A percentile compares a stretch with the other conserved stretches of the same genome.
These are phyloP conservation scores for Apodemus agrarius DNA, from an alignment of 2,797 vertebrate species.

Conservation along the genomic window DNA sequence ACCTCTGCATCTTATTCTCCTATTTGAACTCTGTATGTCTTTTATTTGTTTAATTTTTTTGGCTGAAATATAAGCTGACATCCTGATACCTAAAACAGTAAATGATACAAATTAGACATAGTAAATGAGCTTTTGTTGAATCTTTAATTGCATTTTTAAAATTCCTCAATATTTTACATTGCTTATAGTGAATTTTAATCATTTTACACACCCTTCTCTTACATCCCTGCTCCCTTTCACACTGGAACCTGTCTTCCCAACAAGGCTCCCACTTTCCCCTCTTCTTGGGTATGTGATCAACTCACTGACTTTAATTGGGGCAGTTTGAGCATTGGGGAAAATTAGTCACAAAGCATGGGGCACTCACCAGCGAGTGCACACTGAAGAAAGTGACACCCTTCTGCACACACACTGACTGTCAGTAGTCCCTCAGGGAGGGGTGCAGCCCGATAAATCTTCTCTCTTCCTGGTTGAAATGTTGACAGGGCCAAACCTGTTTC, in stretches of 20 bases:
- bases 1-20: not conserved
- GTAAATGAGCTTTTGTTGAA: not conserved
- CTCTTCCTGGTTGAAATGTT: not conserved
- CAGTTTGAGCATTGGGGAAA: not conserved
- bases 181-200: not conserved
- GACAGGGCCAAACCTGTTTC: not conserved
- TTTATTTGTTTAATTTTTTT: constrained; percentile 9
- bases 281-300: not conserved
- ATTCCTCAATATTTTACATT: not conserved
- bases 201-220: not conserved
- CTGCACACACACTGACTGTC: not conserved
- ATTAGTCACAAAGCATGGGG: not conserved
- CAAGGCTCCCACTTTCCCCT: not conserved
- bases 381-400: not conserved
- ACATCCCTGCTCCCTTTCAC: not conserved
- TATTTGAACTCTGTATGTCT: not conserved
- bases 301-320: not conserved
- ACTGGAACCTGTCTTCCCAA: not conserved
- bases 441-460: not conserved
- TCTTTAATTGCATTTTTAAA: not conserved
- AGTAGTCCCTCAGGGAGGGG: not conserved
- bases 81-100: constrained; percentile 6
- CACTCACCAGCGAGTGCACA: not conserved
- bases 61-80: not conserved
- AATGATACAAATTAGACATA: constrained; percentile 5